phyloP scores from a whole-genome alignment of 2,113 vertebrate genomes.

The Smithornis capensis region DNA sequence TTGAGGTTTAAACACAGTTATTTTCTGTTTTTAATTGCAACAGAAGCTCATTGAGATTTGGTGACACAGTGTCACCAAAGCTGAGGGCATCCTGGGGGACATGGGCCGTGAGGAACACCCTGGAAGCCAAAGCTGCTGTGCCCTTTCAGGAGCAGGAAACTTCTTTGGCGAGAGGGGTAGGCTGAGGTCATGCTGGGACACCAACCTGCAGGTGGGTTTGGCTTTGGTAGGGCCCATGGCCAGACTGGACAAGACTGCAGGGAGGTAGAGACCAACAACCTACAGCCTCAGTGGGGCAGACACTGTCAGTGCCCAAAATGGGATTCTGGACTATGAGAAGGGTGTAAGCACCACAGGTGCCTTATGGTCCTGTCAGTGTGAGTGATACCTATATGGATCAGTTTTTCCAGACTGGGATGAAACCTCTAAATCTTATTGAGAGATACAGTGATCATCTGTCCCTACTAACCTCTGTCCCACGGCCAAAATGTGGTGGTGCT shows the following conservation, averaged over 20 bases:
- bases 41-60: too few species aligned
- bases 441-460: not conserved
- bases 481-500: rapidly evolving
- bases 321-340: not conserved
- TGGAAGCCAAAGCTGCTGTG: rapidly evolving
- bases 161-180: rapidly evolving
- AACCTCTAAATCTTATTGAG: not conserved
- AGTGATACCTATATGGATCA: not conserved
- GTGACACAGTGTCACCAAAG: rapidly evolving
- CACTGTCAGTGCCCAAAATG: not conserved
- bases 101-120: rapidly evolving
- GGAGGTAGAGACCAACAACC: not conserved
- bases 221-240: not conserved
- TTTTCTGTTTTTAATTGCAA: not conserved
- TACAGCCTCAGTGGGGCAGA: not conserved
- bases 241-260: rapidly evolving
- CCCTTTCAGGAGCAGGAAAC: not conserved
- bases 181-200: rapidly evolving
- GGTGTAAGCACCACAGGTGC: not conserved
- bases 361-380: not conserved
- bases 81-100: rapidly evolving
- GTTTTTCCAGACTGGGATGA: not conserved
- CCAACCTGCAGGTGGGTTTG: rapidly evolving
- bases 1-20: not conserved
- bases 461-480: not conserved